Conservation (phyloP, 2,888 invertebrate species). For the Chloroclystis v-ata region DNA sequence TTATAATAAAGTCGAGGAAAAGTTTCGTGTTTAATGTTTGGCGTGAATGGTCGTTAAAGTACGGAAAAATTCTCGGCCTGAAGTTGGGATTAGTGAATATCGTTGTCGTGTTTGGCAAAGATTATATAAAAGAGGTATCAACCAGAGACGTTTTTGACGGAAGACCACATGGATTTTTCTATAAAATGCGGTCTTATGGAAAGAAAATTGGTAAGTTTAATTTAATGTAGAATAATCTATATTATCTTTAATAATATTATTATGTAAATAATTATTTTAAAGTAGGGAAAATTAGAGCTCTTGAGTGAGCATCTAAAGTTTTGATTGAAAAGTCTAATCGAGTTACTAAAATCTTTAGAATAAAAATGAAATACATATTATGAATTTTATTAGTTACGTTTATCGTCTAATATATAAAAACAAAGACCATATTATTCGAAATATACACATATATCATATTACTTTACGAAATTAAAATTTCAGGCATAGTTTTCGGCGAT, state of each 20-base stretch:
- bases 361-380: too few relatives aligned
- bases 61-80: conserved; percentile 82
- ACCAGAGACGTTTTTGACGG: conserved; percentile 83
- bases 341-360: too few relatives aligned
- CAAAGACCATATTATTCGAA: too few relatives aligned
- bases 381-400: too few relatives aligned
- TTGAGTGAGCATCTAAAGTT: too few relatives aligned
- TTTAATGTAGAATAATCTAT: too few relatives aligned
- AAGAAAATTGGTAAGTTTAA: conserved; percentile 81
- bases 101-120: conserved; percentile 80
- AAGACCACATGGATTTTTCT: conserved; percentile 85
- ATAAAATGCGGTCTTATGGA: conserved; percentile 82
- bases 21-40: conserved; percentile 76
- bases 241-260: too few relatives aligned
- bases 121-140: conserved; percentile 80
- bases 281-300: too few relatives aligned
- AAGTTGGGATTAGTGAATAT: conserved; percentile 80
- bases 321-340: too few relatives aligned
- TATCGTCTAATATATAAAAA: background rate
- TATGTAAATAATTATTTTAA: too few relatives aligned
- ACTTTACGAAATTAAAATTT: conserved; percentile 16
- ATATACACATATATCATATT: background rate
- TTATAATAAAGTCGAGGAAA: conserved; percentile 45
- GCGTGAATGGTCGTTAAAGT: conserved; percentile 74
- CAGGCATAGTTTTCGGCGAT: conserved; percentile 84